A percentile compares a stretch with the other conserved stretches of the same genome.
phyloP scores from a whole-genome alignment of 2,888 invertebrate species.

The Pseudolycoriella hygida region DNA sequence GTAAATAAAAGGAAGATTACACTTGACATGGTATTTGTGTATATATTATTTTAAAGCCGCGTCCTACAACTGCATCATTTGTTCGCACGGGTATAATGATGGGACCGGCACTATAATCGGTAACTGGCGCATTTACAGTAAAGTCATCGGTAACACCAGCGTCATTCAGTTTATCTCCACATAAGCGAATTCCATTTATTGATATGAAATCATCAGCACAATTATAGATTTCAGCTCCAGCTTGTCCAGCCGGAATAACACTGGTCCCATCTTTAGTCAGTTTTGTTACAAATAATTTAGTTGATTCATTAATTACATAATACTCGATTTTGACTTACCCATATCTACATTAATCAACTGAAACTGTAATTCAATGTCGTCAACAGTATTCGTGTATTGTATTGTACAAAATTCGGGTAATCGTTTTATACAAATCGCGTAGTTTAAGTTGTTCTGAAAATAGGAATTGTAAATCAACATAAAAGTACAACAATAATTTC shows the following conservation, averaged over 20 bases:
- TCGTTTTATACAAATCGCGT: conserved; percentile 52
- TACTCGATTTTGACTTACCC: conserved; percentile 30
- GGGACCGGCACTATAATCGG: conserved; percentile 50
- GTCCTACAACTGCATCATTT: conserved; percentile 42
- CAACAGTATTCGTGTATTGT: conserved; percentile 35
- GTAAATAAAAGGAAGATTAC: no score
- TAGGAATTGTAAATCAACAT: no score
- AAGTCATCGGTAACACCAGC: conserved; percentile 43
- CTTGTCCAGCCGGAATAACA: conserved; percentile 46
- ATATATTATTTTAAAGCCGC: conserved; percentile 51
- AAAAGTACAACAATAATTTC: no score
- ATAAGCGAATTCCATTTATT: conserved; percentile 48
- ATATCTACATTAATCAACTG: conserved; percentile 48
- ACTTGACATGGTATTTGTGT: conserved; percentile 43
- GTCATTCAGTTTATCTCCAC: conserved; percentile 58
- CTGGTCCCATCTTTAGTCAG: conserved; percentile 36
- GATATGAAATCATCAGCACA: conserved; percentile 60
- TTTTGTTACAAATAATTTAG: no score
- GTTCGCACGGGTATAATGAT: conserved; percentile 50
- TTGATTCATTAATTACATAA: no score
- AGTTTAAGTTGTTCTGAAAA: conserved; percentile 54
- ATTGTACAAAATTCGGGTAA: conserved; percentile 43
- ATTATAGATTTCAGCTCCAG: conserved; percentile 55
- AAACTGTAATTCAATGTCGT: conserved; percentile 37
- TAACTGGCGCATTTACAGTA: conserved; percentile 47